Evolutionary conservation across 2,888 invertebrate species (phyloP).

Genomic region (Cryptosula pallasiana): DNA sequence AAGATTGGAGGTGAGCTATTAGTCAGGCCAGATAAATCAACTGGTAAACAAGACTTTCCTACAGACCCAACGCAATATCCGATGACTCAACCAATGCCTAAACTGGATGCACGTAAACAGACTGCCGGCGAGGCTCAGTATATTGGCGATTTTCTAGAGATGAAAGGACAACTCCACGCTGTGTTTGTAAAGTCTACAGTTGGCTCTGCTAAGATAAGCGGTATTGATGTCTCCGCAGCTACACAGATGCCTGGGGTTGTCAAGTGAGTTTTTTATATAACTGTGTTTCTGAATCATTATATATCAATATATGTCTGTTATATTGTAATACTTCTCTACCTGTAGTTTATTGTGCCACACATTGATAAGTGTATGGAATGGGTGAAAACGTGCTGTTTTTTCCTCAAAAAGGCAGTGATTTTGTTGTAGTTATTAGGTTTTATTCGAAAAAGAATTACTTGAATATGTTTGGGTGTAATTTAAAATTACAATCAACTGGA

Average conservation of each 20-base stretch:
- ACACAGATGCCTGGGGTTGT: slow-evolving; percentile 60
- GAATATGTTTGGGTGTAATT: no score
- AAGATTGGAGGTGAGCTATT: slow-evolving; percentile 34
- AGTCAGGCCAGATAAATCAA: slow-evolving; percentile 60
- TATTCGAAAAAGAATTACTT: no score
- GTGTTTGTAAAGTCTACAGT: slow-evolving; percentile 65
- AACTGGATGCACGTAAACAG: slow-evolving; percentile 62
- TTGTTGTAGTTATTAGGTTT: no score
- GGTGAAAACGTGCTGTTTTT: no score
- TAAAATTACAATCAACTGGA: no score
- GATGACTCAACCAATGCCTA: slow-evolving; percentile 68
- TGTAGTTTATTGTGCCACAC: no score
- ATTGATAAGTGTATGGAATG: no score
- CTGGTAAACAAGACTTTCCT: slow-evolving; percentile 66
- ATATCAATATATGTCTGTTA: no score
- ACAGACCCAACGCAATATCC: slow-evolving; percentile 68
- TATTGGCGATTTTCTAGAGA: slow-evolving; percentile 61
- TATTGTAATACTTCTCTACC: no score
- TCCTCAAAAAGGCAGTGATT: no score
- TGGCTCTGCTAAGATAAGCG: slow-evolving; percentile 60
- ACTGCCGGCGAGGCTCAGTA: slow-evolving; percentile 69
- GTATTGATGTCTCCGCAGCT: slow-evolving; percentile 64
- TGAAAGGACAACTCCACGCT: slow-evolving; percentile 65
- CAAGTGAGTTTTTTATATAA: no score
- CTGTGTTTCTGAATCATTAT: no score